Conservation (phyloP, 2,888 invertebrate species). For the Pardosa pseudoannulata region DNA sequence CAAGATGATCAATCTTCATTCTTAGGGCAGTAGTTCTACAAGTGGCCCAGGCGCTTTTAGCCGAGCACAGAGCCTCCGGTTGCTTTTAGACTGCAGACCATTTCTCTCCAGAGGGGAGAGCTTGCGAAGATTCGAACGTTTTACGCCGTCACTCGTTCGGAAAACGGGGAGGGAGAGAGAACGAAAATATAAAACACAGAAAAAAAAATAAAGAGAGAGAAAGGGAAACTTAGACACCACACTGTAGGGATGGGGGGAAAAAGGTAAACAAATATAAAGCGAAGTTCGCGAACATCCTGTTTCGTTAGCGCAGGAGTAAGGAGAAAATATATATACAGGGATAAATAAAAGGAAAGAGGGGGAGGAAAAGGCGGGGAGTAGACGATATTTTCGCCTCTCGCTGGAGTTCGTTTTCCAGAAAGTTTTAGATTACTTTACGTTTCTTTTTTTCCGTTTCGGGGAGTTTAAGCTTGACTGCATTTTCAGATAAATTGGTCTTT, state of each 20-base stretch:
- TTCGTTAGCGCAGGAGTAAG: neutral
- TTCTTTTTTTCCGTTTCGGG: no score
- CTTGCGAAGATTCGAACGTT: neutral
- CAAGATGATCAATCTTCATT: neutral
- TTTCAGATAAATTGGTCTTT: no score
- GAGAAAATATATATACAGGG: constrained; percentile 9
- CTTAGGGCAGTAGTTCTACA: neutral
- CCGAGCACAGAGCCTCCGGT: neutral
- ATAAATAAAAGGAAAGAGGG: neutral
- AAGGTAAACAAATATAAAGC: constrained; percentile 9
- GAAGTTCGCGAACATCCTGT: constrained; percentile 6
- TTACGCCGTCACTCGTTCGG: neutral
- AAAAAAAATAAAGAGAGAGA: neutral
- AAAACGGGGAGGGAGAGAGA: neutral
- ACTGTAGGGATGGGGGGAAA: neutral
- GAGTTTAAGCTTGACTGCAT: no score
- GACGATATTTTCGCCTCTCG: no score
- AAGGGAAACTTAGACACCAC: no score
- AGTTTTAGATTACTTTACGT: no score
- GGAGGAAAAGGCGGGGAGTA: no score
- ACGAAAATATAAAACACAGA: neutral
- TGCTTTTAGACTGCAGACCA: neutral
- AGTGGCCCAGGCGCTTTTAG: neutral
- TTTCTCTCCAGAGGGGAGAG: constrained; percentile 2
- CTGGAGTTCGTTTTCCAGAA: no score